Percentiles rank a stretch among this genome's conserved stretches.
Conservation (phyloP, 1,140 invertebrate genomes). For the Zaprionus africanus region DNA sequence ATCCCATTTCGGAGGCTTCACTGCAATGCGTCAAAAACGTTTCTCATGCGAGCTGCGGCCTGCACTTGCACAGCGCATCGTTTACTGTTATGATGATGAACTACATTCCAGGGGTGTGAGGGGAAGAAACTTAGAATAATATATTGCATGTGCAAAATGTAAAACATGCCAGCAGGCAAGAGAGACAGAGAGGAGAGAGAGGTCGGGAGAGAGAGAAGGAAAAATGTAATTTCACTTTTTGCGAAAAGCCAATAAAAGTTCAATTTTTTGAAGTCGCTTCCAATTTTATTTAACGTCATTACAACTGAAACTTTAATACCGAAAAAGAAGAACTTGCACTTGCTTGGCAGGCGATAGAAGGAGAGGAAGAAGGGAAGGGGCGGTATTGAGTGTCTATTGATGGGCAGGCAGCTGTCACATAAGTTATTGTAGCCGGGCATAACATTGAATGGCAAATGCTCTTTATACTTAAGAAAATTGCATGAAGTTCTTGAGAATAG, state of each 20-base stretch:
- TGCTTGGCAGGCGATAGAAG: constrained; percentile 15
- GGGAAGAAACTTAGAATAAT: constrained; percentile 21
- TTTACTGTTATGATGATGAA: constrained; percentile 63
- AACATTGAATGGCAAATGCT: constrained; percentile 63
- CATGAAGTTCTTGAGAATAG: background rate
- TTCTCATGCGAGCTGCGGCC: constrained; percentile 44
- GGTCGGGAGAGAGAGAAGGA: background rate
- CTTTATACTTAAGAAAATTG: constrained; percentile 24
- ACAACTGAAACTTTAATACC: constrained; percentile 79
- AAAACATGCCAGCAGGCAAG: constrained; percentile 38
- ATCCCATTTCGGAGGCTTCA: constrained; percentile 42
- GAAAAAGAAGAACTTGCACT: constrained; percentile 62
- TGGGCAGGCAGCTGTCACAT: constrained; percentile 57
- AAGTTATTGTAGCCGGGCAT: constrained; percentile 29
- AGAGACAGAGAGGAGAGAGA: background rate
- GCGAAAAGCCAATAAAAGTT: constrained; percentile 71
- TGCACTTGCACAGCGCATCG: constrained; percentile 49
- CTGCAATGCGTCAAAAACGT: constrained; percentile 70
- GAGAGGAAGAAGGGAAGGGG: background rate
- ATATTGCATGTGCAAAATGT: constrained; percentile 55
- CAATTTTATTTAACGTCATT: constrained; percentile 83
- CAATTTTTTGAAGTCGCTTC: constrained; percentile 80
- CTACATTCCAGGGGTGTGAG: constrained; percentile 18
- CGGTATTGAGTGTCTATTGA: constrained; percentile 53
- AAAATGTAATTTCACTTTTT: constrained; percentile 72